phyloP scores from a whole-genome alignment of 1,140 invertebrate genomes.

The Mamestra configurata region DNA sequence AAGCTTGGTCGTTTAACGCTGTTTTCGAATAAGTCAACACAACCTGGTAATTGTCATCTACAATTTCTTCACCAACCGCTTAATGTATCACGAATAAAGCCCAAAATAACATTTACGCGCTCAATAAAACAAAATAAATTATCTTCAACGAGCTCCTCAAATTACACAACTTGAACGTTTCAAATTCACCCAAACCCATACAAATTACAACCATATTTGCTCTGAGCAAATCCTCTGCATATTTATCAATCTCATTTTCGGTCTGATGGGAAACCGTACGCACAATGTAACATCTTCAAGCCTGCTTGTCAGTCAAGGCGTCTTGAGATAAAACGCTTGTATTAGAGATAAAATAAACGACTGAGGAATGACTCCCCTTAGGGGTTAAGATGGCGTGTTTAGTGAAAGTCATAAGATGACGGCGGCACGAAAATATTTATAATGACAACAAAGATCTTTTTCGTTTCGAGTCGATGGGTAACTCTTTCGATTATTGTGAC shows the following conservation, averaged over 20 bases:
- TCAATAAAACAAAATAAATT: neutral
- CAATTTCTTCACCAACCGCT: neutral
- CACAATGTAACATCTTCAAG: slow-evolving; percentile 35
- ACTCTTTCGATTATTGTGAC: too few species aligned
- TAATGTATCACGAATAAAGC: neutral
- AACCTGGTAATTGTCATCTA: neutral
- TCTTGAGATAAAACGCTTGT: slow-evolving; percentile 61
- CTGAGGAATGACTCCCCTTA: slow-evolving; percentile 56
- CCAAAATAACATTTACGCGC: neutral
- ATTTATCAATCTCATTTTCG: slow-evolving; percentile 21
- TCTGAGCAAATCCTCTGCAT: slow-evolving; percentile 1
- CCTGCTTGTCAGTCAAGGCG: slow-evolving; percentile 53
- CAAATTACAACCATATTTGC: neutral
- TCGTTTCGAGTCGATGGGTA: too few species aligned
- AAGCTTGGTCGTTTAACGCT: too few species aligned
- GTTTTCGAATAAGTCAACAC: too few species aligned
- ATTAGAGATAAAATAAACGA: slow-evolving; percentile 65
- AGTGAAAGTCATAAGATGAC: slow-evolving; percentile 29
- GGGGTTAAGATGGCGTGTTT: slow-evolving; percentile 38
- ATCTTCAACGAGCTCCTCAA: neutral
- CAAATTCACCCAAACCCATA: neutral
- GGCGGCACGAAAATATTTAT: neutral
- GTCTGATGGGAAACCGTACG: neutral
- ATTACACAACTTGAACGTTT: neutral
- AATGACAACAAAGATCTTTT: too few species aligned